These are phyloP conservation scores for Carassius gibelio DNA, from an alignment of 2,113 vertebrate species.

Conservation along the genomic window DNA sequence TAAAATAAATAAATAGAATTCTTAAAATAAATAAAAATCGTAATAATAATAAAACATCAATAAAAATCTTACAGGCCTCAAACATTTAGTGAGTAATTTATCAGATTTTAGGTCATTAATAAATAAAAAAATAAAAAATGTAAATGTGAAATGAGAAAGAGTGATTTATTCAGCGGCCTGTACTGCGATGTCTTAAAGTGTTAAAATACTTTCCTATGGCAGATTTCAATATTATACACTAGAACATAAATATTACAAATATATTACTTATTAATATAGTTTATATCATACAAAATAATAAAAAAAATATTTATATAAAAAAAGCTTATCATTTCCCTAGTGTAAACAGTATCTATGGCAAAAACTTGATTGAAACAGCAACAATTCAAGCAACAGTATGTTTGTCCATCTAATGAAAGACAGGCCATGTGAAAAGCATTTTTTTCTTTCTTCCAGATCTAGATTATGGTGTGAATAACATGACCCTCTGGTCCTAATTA, in stretches of 20 bases:
- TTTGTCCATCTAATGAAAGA: neutral
- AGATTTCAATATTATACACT: neutral
- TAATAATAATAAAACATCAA: neutral
- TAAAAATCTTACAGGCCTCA: neutral
- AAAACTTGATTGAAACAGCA: neutral
- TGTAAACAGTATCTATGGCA: neutral
- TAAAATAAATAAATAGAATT: neutral
- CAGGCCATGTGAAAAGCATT: neutral
- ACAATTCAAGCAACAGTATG: neutral
- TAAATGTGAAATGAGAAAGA: neutral
- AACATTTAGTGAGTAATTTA: neutral
- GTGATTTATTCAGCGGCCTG: neutral
- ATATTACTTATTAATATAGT: neutral
- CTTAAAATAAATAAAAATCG: neutral
- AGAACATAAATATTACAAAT: neutral
- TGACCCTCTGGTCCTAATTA: neutral
- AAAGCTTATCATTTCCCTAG: neutral
- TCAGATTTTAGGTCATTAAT: neutral
- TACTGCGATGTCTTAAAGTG: neutral
- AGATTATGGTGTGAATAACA: constrained; percentile 2
- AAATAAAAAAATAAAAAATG: neutral
- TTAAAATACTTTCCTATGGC: neutral
- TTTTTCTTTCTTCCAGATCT: neutral
- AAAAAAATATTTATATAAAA: neutral
- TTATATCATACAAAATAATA: neutral